phyloP scores from a whole-genome alignment of 2,797 vertebrate genomes.

The Alfaro cultratus region DNA sequence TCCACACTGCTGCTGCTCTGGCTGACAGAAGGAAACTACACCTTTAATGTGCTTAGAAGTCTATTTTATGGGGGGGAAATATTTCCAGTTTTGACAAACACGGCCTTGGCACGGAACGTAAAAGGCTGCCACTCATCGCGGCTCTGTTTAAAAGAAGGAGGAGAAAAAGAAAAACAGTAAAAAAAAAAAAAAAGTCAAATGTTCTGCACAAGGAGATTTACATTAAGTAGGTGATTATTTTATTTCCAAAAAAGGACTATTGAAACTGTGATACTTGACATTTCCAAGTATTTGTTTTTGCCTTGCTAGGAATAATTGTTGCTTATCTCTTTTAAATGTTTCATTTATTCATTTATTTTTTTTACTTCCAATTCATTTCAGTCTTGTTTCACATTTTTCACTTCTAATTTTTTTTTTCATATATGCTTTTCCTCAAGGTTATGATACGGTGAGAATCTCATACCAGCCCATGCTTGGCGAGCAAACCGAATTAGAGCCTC shows the following conservation, averaged over 20 bases:
- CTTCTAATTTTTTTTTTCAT: background rate
- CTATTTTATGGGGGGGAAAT: background rate
- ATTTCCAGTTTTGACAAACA: background rate
- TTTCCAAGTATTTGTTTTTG: background rate
- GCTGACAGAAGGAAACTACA: background rate
- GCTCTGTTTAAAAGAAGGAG: background rate
- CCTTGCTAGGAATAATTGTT: background rate
- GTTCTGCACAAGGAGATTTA: background rate
- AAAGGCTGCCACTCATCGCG: no score
- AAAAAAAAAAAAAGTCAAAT: background rate
- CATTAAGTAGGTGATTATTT: background rate
- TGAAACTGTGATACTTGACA: background rate
- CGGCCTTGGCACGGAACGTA: background rate
- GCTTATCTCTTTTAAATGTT: background rate
- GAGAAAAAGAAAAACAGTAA: background rate
- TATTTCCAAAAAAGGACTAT: background rate
- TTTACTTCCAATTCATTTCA: background rate
- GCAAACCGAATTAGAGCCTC: background rate
- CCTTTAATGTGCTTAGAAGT: background rate
- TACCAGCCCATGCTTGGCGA: background rate
- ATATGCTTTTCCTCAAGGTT: background rate
- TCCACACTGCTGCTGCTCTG: background rate
- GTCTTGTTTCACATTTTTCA: background rate
- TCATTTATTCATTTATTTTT: background rate
- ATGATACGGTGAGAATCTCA: background rate